Evolutionary conservation across 2,113 vertebrate genomes (phyloP).

Genomic region (Xyrauchen texanus): DNA sequence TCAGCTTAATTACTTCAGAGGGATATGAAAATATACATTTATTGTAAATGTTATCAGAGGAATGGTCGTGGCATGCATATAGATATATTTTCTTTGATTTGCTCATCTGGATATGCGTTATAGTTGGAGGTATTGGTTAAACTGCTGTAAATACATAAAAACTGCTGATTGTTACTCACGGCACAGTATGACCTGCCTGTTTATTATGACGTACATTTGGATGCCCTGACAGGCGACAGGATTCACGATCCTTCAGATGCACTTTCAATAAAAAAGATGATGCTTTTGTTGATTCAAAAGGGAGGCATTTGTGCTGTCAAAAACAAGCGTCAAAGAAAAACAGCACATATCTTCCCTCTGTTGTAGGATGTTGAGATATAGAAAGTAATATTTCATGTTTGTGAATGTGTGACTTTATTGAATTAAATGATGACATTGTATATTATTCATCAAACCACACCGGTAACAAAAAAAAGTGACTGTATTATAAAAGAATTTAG

Average conservation of each 20-base stretch:
- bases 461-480: conserved; percentile 89
- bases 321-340: conserved; percentile 63
- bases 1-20: conserved; percentile 85
- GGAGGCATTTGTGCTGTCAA: conserved; percentile 78
- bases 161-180: conserved; percentile 83
- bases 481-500: conserved; percentile 99
- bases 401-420: conserved; percentile 90
- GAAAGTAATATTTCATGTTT: conserved; percentile 83
- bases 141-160: too few relatives aligned
- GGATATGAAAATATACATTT: conserved; percentile 72
- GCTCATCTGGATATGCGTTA: conserved; percentile 84
- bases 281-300: conserved; percentile 79
- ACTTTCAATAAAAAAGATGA: conserved; percentile 76
- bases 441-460: conserved; percentile 87
- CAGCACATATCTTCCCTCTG: conserved; percentile 78
- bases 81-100: conserved; percentile 92
- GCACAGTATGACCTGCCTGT: conserved; percentile 84
- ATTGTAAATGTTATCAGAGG: conserved; percentile 84
- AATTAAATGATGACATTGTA: conserved; percentile 87
- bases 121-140: conserved; percentile 81
- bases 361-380: conserved; percentile 81
- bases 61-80: conserved; percentile 98
- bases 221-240: conserved; percentile 75
- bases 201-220: conserved; percentile 77
- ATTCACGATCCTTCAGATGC: conserved; percentile 86